Evolutionary conservation across 2,113 vertebrate species (phyloP).

Genomic region (Rhegmatorhina hoffmannsi): DNA sequence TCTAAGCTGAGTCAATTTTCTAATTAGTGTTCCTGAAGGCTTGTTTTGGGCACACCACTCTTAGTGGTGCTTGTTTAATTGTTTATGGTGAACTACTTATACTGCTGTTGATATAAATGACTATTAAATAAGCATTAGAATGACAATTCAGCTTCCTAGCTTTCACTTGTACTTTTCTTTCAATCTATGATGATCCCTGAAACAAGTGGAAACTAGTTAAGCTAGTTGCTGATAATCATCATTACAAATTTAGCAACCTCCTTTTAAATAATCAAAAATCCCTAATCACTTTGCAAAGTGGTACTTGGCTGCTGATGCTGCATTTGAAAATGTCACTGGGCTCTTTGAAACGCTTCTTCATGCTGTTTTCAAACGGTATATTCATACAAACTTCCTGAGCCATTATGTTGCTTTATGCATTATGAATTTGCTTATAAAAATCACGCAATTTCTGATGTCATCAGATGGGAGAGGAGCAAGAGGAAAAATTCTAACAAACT

Average conservation of each 20-base stretch:
- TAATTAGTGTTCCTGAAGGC: background rate
- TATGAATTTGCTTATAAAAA: slow-evolving; percentile 40
- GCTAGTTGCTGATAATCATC: background rate
- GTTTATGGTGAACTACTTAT: background rate
- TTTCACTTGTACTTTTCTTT: background rate
- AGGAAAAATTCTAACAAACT: background rate
- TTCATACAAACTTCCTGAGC: background rate
- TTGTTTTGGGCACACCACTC: background rate
- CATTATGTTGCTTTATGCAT: slow-evolving; percentile 36
- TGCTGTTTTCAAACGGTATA: slow-evolving; percentile 30
- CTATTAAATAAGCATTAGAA: background rate
- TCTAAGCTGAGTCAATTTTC: background rate
- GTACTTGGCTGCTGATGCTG: slow-evolving; percentile 8
- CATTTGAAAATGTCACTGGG: slow-evolving; percentile 37
- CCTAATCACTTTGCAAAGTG: slow-evolving; percentile 19
- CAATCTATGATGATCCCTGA: background rate
- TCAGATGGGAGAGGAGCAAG: background rate
- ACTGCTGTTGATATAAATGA: background rate
- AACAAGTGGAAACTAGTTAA: slow-evolving; percentile 2
- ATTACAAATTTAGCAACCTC: slow-evolving; percentile 9
- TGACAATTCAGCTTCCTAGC: background rate
- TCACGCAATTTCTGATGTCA: background rate
- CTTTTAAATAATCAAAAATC: slow-evolving; percentile 39
- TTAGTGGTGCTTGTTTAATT: background rate
- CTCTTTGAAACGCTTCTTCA: slow-evolving; percentile 14